Evolutionary conservation across 2,888 invertebrate species (phyloP), one percentile per base, ranked within the genome.

Genomic region (Perdita meconis): DNA sequence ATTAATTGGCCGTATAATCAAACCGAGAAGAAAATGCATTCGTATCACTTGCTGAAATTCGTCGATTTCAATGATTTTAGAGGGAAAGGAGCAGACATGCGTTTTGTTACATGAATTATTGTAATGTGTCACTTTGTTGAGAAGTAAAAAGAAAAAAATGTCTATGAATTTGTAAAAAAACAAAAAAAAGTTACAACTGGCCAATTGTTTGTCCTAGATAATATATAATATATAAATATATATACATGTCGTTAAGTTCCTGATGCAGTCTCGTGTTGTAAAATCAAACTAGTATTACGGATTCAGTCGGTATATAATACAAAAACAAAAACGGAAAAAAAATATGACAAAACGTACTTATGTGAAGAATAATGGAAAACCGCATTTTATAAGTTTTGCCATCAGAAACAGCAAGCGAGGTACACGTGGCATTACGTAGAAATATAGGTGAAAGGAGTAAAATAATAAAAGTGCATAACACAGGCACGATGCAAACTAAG

Each of bases 241-340:
- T 86, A 84, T 79, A 84, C 84, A 84, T 87, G 86, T 89, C 88
- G 87, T 89, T 87, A 87, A 90, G 90, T 91, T 91, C 90, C 89
- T 89, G 88, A 89, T 87, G 86, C 90, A 88, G 87, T 89, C 87
- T 89, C 89, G 88, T 88, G 88, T 89, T 89, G 88, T 89, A 85
- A 89, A 91, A 90, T 90, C 88, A 91, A 91, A 91, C 89, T 90
- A 89, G 87, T 86, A 79, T 86, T 85, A 86, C 67, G 64, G 69
- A 84, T 80, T 81, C 84, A 80, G 80, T 83, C 74, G 78, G 70
- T 72, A 81, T 65, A 66, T 76, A 78, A 71, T 53, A 66, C 70
- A 53, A 75, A 72, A 60, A 80, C 0, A 16, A 50, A 69, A 61
- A 81, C 5, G 2, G 6, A 67, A 51, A 72, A 76, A 60, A 81